Conservation (phyloP, 2,113 vertebrate genomes). For the Grammomys surdaster region DNA sequence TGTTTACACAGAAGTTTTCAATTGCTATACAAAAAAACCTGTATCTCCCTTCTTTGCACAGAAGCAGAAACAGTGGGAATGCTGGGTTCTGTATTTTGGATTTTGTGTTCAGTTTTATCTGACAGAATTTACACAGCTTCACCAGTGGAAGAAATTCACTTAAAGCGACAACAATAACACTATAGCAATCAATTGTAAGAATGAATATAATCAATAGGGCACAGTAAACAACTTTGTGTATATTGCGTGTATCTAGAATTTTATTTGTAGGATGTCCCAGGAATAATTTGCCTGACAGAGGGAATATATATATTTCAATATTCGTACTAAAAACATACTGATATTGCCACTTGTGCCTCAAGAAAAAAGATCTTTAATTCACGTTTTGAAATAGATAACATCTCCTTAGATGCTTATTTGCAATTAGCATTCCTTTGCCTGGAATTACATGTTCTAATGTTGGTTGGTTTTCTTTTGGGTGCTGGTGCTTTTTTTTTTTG, state of each 20-base stretch:
- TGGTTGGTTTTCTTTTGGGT: neutral
- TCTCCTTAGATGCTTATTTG: neutral
- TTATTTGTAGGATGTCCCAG: conserved; percentile 1
- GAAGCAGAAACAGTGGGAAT: neutral
- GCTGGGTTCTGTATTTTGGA: neutral
- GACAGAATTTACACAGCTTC: neutral
- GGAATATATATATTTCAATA: neutral
- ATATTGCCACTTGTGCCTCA: neutral
- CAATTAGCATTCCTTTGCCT: neutral
- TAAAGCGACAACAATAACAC: too few species aligned
- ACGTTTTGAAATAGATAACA: neutral
- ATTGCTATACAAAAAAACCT: neutral
- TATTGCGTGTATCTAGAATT: conserved; percentile 24
- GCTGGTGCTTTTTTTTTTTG: conserved; percentile 14
- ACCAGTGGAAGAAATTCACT: neutral
- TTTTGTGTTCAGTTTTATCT: conserved; percentile 45
- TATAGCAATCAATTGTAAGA: neutral
- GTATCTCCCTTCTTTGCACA: neutral
- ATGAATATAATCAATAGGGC: neutral
- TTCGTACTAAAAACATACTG: neutral
- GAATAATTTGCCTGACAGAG: neutral
- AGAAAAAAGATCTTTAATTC: neutral
- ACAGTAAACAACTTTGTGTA: neutral
- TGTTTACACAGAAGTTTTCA: conserved; percentile 31
- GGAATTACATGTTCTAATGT: neutral